These are phyloP conservation scores for Gastracanthus pulcherrimus DNA, from an alignment of 2,888 invertebrate genomes.

Conservation along the genomic window DNA sequence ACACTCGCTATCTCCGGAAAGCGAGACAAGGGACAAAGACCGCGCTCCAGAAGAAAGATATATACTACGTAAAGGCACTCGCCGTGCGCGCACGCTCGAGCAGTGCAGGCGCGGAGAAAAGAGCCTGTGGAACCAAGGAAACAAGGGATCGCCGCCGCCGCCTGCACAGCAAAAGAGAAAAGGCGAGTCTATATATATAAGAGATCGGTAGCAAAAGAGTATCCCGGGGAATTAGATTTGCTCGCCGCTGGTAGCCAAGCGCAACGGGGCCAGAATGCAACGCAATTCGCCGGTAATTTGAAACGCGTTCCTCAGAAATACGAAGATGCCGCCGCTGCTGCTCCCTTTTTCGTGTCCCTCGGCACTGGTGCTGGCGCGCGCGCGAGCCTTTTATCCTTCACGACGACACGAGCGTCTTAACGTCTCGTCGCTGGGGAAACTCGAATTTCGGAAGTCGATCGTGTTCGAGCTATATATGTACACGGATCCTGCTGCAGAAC, in stretches of 20 bases:
- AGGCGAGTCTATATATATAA: slow-evolving; percentile 15
- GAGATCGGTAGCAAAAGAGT: slow-evolving; percentile 53
- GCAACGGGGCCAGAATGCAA: slow-evolving; percentile 73
- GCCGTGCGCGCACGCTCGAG: neutral
- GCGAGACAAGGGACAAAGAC: neutral
- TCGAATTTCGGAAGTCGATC: slow-evolving; percentile 44
- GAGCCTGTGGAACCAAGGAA: neutral
- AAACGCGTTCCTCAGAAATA: slow-evolving; percentile 71
- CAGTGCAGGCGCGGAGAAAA: neutral
- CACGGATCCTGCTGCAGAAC: too few relatives aligned
- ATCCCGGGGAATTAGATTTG: slow-evolving; percentile 71
- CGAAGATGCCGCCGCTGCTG: slow-evolving; percentile 63
- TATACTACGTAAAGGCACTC: too few relatives aligned
- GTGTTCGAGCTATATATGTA: neutral
- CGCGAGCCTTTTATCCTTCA: slow-evolving; percentile 22
- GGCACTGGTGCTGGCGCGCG: too few relatives aligned
- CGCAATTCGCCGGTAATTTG: slow-evolving; percentile 73
- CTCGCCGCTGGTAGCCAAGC: slow-evolving; percentile 69
- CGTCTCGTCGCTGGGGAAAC: neutral
- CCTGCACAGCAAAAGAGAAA: too few relatives aligned
- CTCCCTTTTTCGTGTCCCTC: slow-evolving; percentile 15
- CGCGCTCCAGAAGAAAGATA: neutral
- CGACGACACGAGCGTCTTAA: neutral
- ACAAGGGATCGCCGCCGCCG: too few relatives aligned
- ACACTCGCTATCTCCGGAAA: too few relatives aligned